Conservation (phyloP, 2,113 vertebrate species). For the Pygathrix nemaeus region DNA sequence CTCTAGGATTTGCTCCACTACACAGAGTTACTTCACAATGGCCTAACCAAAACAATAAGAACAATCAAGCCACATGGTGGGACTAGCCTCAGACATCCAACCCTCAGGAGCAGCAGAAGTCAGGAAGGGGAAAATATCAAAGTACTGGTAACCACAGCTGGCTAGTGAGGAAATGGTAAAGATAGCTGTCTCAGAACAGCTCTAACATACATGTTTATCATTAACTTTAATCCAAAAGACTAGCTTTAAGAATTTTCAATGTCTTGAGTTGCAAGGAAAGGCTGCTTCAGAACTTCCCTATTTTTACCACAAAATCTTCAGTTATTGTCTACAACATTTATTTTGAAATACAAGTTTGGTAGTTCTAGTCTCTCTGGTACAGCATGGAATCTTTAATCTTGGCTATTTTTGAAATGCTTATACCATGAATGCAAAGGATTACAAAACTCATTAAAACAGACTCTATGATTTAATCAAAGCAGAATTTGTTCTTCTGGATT, state of each 20-base stretch:
- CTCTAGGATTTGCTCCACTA: not conserved
- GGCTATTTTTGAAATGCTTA: slow-evolving; percentile 21
- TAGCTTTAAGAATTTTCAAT: not conserved
- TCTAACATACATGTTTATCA: not conserved
- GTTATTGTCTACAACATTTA: slow-evolving; percentile 23
- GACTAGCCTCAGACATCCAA: not conserved
- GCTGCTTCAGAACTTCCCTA: slow-evolving; percentile 3
- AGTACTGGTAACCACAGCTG: not conserved
- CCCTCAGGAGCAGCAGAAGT: not conserved
- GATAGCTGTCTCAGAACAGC: not conserved
- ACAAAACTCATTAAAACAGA: slow-evolving; percentile 45
- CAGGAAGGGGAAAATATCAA: not conserved
- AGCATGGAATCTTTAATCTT: slow-evolving; percentile 13
- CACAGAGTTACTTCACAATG: not conserved
- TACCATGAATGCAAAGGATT: slow-evolving; percentile 39
- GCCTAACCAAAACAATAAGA: not conserved
- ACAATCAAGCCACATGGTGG: not conserved
- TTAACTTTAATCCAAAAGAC: slow-evolving; percentile 22
- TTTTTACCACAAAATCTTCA: slow-evolving; percentile 44
- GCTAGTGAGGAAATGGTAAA: not conserved
- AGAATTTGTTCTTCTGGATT: not conserved
- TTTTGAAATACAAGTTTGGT: slow-evolving; percentile 36
- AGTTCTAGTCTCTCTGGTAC: slow-evolving; percentile 27
- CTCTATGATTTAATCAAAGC: slow-evolving; percentile 17
- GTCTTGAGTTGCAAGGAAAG: not conserved